Base-by-base conservation (phyloP, 1,140 invertebrate genomes). In the Glossosoma conforme region DNA sequence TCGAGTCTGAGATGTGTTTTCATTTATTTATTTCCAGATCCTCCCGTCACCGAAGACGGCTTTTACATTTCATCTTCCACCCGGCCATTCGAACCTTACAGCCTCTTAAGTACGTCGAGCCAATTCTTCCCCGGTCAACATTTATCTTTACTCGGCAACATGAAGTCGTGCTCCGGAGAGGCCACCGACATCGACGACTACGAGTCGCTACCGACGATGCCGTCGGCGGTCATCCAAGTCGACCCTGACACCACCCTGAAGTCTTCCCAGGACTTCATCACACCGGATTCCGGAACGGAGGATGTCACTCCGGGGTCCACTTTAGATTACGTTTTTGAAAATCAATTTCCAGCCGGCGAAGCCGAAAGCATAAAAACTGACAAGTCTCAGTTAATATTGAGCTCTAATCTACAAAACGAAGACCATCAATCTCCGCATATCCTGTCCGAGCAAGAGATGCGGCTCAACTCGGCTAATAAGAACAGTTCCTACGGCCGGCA, bases 31-130 rank as follows among this genome's bases (percentile, higher is more conserved):
- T 6, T 53, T 58, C 43, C 32, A 58, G 51, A 52, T 48, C 35
- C 44, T 38, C 15, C 58, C 17, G 58, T 71, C 61, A 61, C 64
- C 49, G 79, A 79, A 45, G 81, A 84, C 52, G 82, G 85, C 56
- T 85, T 85, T 65, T 85, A 80, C 65, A 82, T 86, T 44, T 84
- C 80, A 47, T 82, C 82, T 54, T 84, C 83, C 14, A 77, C 79
- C 56, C 76, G 80, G 44, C 83, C 83, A 1, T 86, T 86, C 65
- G 80, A 85, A 61, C 69, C 69, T 19, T 77, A 82, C 41, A 72
- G 74, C 33, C 68, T 78, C 25, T 73, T 77, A 62, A 79, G 75
- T 45, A 77, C 76, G 24, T 76, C 75, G 21, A 85, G 83, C 63
- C 82, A 86, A 66, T 86, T 86, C 66, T 86, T 86, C 68, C 84